These are phyloP conservation scores for Perdita meconis DNA, from an alignment of 2,888 invertebrate genomes.

Conservation along the genomic window DNA sequence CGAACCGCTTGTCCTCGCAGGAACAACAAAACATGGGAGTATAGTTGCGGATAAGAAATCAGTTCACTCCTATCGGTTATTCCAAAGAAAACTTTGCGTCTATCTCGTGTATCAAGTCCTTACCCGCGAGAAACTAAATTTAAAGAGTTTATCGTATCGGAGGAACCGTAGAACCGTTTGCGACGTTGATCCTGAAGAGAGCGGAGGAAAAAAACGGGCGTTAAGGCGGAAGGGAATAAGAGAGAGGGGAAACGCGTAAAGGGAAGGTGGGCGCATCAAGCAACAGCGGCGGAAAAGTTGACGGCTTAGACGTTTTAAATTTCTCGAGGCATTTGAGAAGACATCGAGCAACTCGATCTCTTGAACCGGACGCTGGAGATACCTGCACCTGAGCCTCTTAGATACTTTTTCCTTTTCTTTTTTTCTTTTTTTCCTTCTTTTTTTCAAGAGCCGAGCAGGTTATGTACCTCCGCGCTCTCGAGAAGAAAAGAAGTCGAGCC, in stretches of 20 bases:
- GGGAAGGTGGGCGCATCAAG: conserved; percentile 49
- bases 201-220: background rate
- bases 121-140: background rate
- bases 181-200: background rate
- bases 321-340: conserved; percentile 82
- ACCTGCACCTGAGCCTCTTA: conserved; percentile 83
- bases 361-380: conserved; percentile 82
- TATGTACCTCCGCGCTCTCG: conserved; percentile 53
- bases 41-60: no score
- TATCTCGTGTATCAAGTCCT: background rate
- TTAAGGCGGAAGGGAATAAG: background rate
- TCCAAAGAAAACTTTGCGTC: background rate
- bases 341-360: conserved; percentile 82
- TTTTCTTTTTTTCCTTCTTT: conserved; percentile 30
- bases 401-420: conserved; percentile 70
- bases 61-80: background rate
- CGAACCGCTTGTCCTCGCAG: background rate
- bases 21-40: background rate
- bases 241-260: conserved; percentile 9
- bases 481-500: conserved; percentile 19
- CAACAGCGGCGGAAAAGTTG: conserved; percentile 80
- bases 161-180: background rate
- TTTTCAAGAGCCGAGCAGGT: conserved; percentile 71
- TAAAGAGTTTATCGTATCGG: conserved; percentile 6
- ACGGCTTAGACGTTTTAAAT: conserved; percentile 82